These are phyloP conservation scores for Metallyticus violacea DNA, from an alignment of 2,888 invertebrate genomes.

Conservation along the genomic window DNA sequence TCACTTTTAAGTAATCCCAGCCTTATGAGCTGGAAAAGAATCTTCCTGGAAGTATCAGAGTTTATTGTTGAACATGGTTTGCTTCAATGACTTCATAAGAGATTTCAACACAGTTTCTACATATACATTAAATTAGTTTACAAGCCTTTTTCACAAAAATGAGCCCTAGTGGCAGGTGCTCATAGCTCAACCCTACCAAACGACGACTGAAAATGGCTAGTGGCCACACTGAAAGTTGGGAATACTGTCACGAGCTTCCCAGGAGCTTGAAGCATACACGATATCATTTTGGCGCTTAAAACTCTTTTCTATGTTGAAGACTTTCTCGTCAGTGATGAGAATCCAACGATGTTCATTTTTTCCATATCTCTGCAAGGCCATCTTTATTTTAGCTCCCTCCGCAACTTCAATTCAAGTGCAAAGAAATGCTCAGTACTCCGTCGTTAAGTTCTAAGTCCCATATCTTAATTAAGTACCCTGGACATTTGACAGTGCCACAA, in stretches of 20 bases:
- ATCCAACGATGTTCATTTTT: neutral
- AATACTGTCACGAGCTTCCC: neutral
- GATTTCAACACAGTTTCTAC: neutral
- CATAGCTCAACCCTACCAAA: neutral
- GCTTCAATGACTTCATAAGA: neutral
- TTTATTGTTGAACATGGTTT: neutral
- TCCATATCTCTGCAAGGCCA: neutral
- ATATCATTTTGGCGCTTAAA: neutral
- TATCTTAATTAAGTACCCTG: too few species aligned
- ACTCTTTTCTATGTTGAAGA: neutral
- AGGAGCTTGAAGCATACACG: neutral
- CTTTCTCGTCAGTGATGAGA: neutral
- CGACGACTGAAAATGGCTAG: neutral
- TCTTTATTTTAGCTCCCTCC: neutral
- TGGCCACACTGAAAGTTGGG: neutral
- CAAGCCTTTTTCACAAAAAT: too few species aligned
- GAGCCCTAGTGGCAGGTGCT: neutral
- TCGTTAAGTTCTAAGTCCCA: too few species aligned
- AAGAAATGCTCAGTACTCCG: too few species aligned
- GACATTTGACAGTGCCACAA: too few species aligned
- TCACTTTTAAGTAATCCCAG: neutral
- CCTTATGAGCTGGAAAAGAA: neutral
- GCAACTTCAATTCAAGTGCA: neutral
- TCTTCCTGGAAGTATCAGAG: neutral
- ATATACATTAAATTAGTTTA: neutral